phyloP scores from a whole-genome alignment of 2,797 vertebrate species.

The Agapornis canus region DNA sequence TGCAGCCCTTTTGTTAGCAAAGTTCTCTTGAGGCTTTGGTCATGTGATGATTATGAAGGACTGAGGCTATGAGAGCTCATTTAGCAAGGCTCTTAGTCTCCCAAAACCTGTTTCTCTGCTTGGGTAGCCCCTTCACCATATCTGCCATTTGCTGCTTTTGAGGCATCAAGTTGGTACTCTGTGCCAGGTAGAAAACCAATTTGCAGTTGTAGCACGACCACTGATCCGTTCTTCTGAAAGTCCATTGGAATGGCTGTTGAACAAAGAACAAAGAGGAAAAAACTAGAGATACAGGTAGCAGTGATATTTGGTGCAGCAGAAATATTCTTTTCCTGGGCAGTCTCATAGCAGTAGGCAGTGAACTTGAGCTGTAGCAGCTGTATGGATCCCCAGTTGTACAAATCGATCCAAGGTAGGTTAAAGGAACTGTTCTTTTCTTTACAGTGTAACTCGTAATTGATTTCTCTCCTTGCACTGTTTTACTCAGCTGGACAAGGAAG shows the following conservation, averaged over 20 bases:
- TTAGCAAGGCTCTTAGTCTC: neutral
- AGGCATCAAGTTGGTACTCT: neutral
- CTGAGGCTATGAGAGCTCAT: neutral
- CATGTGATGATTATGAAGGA: rapidly evolving
- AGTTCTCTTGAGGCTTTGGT: neutral
- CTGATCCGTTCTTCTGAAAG: neutral
- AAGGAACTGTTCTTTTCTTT: neutral
- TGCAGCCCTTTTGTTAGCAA: neutral
- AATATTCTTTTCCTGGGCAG: neutral
- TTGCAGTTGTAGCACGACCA: neutral
- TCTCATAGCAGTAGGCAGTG: neutral
- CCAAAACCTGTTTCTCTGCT: neutral
- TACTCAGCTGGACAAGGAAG: neutral
- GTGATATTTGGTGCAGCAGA: neutral
- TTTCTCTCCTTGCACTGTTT: neutral
- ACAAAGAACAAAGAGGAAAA: neutral
- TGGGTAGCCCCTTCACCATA: neutral
- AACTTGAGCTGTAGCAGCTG: neutral
- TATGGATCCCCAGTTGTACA: neutral
- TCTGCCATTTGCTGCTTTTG: rapidly evolving
- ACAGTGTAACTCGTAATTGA: neutral
- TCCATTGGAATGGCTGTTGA: neutral
- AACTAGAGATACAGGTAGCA: neutral
- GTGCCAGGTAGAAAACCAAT: neutral
- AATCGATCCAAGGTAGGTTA: neutral